These are phyloP conservation scores for Carcharodon carcharias DNA, from an alignment of 2,797 vertebrate genomes.

Conservation along the genomic window DNA sequence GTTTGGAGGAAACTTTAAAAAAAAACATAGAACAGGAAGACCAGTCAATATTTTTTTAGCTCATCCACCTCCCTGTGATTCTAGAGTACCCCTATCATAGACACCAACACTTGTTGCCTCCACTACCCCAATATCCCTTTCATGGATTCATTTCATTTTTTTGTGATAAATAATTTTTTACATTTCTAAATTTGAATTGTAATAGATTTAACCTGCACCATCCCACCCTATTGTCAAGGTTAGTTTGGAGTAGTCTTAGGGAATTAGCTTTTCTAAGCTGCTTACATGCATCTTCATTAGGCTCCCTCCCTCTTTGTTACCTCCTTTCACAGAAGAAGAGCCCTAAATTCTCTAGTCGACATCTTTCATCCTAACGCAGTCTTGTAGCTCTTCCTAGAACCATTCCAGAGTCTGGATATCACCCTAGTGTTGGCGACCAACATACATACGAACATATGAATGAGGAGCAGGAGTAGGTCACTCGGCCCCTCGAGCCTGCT, in stretches of 20 bases:
- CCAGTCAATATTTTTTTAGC: neutral
- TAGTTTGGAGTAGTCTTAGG: neutral
- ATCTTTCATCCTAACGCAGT: neutral
- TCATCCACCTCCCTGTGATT: neutral
- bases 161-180: neutral
- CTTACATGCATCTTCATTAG: neutral
- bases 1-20: neutral
- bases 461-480: no score
- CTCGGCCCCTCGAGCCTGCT: no score
- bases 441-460: no score
- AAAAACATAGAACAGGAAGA: neutral
- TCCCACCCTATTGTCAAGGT: neutral
- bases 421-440: neutral
- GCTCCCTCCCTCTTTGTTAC: neutral
- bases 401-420: neutral
- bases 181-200: neutral
- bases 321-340: neutral
- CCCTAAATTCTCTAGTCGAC: neutral
- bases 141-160: neutral
- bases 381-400: neutral
- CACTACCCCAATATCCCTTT: neutral
- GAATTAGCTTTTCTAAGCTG: neutral
- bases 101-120: neutral
- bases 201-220: neutral
- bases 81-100: neutral